A percentile compares a stretch with the other conserved stretches of the same genome.
These are phyloP conservation scores for Phymatocera aterrima DNA, from an alignment of 2,888 invertebrate genomes.

Conservation along the genomic window DNA sequence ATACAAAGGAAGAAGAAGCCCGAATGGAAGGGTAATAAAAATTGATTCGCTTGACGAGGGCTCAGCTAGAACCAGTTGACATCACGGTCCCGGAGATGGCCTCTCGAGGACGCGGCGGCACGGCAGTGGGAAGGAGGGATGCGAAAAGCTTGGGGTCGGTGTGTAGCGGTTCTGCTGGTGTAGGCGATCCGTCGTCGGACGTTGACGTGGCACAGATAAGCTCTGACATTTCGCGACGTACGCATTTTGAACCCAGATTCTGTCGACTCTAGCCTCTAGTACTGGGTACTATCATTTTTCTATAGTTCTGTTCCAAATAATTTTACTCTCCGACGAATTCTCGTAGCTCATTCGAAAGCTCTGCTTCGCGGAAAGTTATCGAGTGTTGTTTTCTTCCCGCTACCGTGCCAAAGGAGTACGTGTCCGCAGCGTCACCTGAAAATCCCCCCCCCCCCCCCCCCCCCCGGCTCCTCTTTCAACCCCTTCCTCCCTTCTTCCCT, in stretches of 20 bases:
- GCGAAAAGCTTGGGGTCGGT: constrained; percentile 42
- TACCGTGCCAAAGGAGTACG: too few species aligned
- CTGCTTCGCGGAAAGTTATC: too few species aligned
- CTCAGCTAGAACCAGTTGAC: constrained; percentile 36
- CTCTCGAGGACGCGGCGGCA: constrained; percentile 42
- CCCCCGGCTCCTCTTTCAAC: not conserved
- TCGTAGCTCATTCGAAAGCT: too few species aligned
- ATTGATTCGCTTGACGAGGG: constrained; percentile 38
- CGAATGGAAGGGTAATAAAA: constrained; percentile 38
- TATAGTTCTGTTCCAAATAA: too few species aligned
- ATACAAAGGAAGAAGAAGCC: not conserved
- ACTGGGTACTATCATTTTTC: not conserved
- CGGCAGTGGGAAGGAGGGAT: constrained; percentile 40
- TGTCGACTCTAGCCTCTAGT: not conserved
- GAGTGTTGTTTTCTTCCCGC: too few species aligned
- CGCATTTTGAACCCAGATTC: constrained; percentile 46
- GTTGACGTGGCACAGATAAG: constrained; percentile 63
- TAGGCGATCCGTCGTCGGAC: constrained; percentile 52
- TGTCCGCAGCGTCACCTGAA: too few species aligned
- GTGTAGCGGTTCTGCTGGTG: constrained; percentile 39
- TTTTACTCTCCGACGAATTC: too few species aligned
- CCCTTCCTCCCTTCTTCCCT: not conserved
- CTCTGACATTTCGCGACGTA: constrained; percentile 54
- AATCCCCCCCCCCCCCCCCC: not conserved
- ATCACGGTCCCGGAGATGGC: constrained; percentile 43